phyloP scores from a whole-genome alignment of 2,888 invertebrate genomes.

The Aleiodes leptofemur region DNA sequence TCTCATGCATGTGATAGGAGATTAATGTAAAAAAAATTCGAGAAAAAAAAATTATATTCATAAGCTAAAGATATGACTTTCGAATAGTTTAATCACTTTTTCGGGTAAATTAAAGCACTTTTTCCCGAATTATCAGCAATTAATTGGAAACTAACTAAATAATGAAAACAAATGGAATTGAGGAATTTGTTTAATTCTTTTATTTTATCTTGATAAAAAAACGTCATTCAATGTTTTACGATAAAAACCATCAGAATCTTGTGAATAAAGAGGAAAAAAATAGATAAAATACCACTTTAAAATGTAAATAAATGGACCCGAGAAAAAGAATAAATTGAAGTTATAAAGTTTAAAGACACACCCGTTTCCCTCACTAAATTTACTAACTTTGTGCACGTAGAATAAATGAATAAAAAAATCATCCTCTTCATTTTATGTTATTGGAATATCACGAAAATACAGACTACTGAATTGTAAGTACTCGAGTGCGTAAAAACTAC shows the following conservation, averaged over 20 bases:
- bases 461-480: constrained; percentile 12
- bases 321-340: constrained; percentile 9
- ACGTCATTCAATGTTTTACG: background rate
- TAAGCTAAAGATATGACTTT: too few relatives aligned
- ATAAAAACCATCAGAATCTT: constrained; percentile 3
- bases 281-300: constrained; percentile 4
- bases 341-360: constrained; percentile 52
- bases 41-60: too few relatives aligned
- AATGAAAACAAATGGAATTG: too few relatives aligned
- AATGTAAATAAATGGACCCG: constrained; percentile 6
- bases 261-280: background rate
- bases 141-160: too few relatives aligned
- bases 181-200: too few relatives aligned
- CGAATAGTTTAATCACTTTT: too few relatives aligned
- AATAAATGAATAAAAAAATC: too few relatives aligned
- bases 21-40: too few relatives aligned
- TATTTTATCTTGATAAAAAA: background rate
- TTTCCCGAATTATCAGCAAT: too few relatives aligned
- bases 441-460: constrained; percentile 27
- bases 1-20: too few relatives aligned
- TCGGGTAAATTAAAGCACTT: too few relatives aligned
- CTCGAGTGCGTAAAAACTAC: constrained; percentile 17
- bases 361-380: constrained; percentile 45
- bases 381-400: background rate
- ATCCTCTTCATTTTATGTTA: background rate